Evolutionary conservation across 1,140 invertebrate species (phyloP), one percentile per base, ranked within the genome.

Genomic region (Nasonia longicornis): DNA sequence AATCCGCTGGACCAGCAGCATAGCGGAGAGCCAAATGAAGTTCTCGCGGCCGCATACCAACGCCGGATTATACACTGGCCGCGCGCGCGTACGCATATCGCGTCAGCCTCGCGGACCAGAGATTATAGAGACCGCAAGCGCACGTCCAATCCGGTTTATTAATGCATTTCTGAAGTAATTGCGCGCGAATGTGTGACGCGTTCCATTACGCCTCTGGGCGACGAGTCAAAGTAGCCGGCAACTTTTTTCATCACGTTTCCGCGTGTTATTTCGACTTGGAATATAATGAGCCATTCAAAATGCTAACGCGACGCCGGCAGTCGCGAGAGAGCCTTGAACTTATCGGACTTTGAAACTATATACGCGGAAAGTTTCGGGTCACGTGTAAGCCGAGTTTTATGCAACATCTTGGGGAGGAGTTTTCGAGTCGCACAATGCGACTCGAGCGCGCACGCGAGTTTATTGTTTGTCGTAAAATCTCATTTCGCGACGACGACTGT

Each of bases 151-250:
- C 12, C 26, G 16, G 10, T 29, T 74, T 63, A 74, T 74, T 74
- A 58, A 74, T 74, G 52, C 72, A 26, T 58, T 74, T 58, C 45
- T 58, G 35, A 74, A 52, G 38, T 73, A 48, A 52, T 42, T 71
- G 69, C 69, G 35, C 35, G n/a, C 0, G n/a, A 67, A 4, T 31
- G 12, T 35, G 67, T 35, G 67, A 70, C 67, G 67, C 67, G 67
- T 70, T 70, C 8, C 14, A 20, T 63, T 63, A 63, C 11, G 58
- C 58, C 1, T 42, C 38, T 42, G 38, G 7, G 6, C 38, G 38
- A 42, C 8, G 7, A 42, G 38, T 42, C 38, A 10, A 42, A 42
- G 22, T 22, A 22, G 38, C 38, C 38, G 4, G 3, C 31, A 35
- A 35, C 31, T 42, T 42, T 42, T 42, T 38, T 38, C 3, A 42